phyloP scores from a whole-genome alignment of 2,797 vertebrate genomes.

The Heliangelus exortis region DNA sequence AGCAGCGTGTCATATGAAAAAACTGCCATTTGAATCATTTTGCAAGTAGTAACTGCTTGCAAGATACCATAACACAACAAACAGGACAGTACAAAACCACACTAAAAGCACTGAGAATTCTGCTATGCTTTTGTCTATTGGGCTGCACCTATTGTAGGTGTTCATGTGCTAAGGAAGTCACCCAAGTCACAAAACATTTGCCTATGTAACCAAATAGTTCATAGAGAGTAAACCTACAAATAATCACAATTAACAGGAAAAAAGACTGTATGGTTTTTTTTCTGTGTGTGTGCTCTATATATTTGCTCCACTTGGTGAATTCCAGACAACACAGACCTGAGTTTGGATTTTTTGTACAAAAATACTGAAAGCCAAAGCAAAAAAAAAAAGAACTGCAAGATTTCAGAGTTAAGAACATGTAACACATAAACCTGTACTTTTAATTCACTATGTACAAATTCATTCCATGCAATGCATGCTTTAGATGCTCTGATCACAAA shows the following conservation, averaged over 20 bases:
- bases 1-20: slow-evolving; percentile 44
- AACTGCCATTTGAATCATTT: slow-evolving; percentile 24
- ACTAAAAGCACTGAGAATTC: not conserved
- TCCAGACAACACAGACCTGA: not conserved
- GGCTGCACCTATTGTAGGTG: not conserved
- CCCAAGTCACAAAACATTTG: not conserved
- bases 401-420: not conserved
- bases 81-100: not conserved
- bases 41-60: not conserved
- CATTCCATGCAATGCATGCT: not conserved
- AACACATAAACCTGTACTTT: not conserved
- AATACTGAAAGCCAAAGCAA: not conserved
- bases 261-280: not conserved
- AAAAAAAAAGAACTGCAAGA: not conserved
- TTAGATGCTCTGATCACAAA: not conserved
- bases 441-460: not conserved
- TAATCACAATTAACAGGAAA: not conserved
- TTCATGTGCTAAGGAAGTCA: not conserved
- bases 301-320: not conserved
- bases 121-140: not conserved
- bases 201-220: not conserved
- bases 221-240: not conserved
- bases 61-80: not conserved
- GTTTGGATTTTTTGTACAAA: not conserved
- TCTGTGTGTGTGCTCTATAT: too few species aligned